A percentile compares a stretch with the other conserved stretches of the same genome.
These are phyloP conservation scores for Anoura caudifer DNA, from an alignment of 2,113 vertebrate species.

Conservation along the genomic window DNA sequence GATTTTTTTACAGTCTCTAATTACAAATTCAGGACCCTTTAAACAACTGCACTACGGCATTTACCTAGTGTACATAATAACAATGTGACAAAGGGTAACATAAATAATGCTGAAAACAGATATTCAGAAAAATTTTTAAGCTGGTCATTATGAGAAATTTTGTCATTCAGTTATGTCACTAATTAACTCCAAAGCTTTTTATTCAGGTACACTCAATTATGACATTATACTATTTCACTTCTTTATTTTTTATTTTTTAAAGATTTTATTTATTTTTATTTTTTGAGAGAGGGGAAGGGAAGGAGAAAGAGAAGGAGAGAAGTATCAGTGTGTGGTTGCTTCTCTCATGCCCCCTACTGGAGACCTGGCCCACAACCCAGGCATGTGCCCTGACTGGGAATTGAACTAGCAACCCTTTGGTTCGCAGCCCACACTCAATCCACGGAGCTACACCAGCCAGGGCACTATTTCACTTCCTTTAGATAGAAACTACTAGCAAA, in stretches of 20 bases:
- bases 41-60: background rate
- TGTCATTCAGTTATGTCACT: background rate
- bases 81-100: background rate
- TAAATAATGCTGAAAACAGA: background rate
- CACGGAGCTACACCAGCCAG: too few relatives aligned
- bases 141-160: background rate
- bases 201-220: background rate
- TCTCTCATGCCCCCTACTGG: too few relatives aligned
- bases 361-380: too few relatives aligned
- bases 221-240: background rate
- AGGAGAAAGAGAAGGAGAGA: too few relatives aligned
- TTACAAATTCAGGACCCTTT: background rate
- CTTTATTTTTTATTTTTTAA: too few relatives aligned
- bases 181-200: background rate
- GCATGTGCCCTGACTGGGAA: too few relatives aligned
- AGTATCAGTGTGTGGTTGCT: too few relatives aligned
- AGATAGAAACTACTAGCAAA: constrained; percentile 10
- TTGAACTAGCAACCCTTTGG: too few relatives aligned
- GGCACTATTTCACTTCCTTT: too few relatives aligned
- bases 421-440: too few relatives aligned
- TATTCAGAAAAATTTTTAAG: background rate
- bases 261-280: too few relatives aligned
- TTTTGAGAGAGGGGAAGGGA: too few relatives aligned
- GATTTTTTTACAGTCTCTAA: background rate
- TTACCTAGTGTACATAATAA: background rate